A percentile compares a stretch with the other conserved stretches of the same genome.
Evolutionary conservation across 2,797 vertebrate species (phyloP).

Genomic region (Nasua narica): DNA sequence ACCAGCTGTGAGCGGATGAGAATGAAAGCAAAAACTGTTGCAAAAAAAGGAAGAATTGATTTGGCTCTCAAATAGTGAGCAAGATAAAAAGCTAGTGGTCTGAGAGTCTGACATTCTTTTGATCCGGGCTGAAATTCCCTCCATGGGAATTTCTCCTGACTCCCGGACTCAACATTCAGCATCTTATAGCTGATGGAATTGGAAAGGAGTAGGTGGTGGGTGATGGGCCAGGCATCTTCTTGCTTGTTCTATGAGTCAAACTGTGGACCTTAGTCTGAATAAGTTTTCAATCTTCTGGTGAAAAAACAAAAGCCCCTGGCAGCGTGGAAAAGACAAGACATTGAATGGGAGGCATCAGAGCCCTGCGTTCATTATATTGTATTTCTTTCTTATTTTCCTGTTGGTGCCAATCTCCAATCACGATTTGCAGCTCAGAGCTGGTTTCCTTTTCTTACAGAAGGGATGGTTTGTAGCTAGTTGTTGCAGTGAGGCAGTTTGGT

Average conservation of each 20-base stretch:
- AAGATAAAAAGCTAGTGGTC: constrained; percentile 8
- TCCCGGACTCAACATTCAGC: background rate
- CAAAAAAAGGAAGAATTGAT: constrained; percentile 1
- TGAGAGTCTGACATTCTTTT: background rate
- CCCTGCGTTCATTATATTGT: fast-evolving
- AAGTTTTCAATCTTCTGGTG: background rate
- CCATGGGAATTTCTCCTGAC: background rate
- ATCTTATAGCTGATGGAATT: background rate
- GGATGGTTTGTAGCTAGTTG: background rate
- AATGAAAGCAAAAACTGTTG: background rate
- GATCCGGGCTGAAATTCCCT: background rate
- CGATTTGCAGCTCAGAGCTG: background rate
- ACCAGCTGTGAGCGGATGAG: constrained; percentile 1
- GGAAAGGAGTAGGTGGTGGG: background rate
- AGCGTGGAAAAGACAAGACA: background rate
- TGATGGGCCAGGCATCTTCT: background rate
- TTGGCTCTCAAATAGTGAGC: constrained; percentile 8
- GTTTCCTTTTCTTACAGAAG: background rate
- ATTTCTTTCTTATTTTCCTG: background rate
- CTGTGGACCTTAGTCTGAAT: background rate
- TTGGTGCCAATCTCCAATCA: background rate
- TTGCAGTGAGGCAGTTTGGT: background rate
- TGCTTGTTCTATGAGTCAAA: background rate
- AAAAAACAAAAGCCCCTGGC: background rate
- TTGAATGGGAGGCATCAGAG: background rate